Conservation (phyloP, 2,797 vertebrate genomes). For the Sebastolobus alascanus region DNA sequence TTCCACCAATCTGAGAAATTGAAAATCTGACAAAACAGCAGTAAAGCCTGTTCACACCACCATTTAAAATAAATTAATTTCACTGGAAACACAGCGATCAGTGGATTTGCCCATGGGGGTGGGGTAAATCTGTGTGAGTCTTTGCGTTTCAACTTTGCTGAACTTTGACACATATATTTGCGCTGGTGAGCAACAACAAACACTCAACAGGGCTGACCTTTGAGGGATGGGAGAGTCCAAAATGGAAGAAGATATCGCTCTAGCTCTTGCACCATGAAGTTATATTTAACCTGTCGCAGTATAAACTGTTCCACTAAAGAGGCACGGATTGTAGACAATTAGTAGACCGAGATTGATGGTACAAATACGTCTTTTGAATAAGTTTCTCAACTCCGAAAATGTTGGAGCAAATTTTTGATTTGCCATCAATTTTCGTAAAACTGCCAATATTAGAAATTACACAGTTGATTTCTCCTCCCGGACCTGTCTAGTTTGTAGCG, state of each 20-base stretch:
- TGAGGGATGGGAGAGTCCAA: background rate
- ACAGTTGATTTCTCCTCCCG: no score
- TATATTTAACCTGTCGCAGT: background rate
- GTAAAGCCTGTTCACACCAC: background rate
- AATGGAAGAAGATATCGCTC: background rate
- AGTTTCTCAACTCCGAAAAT: background rate
- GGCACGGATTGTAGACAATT: background rate
- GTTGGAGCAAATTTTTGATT: background rate
- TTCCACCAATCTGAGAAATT: background rate
- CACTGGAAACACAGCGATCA: background rate
- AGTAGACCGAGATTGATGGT: background rate
- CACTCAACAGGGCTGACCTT: background rate
- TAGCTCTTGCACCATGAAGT: background rate
- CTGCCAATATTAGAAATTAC: background rate
- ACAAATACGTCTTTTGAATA: background rate
- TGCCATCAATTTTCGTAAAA: background rate
- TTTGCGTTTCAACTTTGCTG: background rate
- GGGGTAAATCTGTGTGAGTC: background rate
- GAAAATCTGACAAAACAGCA: background rate
- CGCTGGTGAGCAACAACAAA: background rate
- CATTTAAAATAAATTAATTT: background rate
- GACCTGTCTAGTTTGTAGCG: no score
- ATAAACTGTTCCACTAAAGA: background rate
- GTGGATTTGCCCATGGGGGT: background rate
- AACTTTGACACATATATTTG: conserved; percentile 17